Evolutionary conservation across 2,888 invertebrate genomes (phyloP).

Genomic region (Pyralis farinalis): DNA sequence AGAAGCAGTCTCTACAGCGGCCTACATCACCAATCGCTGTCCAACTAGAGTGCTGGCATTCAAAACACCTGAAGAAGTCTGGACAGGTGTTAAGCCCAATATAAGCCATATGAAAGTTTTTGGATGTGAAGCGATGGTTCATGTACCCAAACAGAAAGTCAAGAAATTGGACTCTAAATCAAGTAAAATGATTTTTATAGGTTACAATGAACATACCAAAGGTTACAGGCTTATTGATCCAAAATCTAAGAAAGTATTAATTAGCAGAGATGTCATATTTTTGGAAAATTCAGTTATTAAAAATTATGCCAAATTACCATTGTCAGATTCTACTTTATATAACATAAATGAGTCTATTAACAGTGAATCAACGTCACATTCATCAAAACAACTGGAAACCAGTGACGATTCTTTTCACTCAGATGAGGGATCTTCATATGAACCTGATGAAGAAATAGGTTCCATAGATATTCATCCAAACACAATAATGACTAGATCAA

Average conservation of each 20-base stretch:
- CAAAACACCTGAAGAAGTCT: constrained; percentile 8
- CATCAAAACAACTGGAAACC: too few relatives aligned
- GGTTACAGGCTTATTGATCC: constrained; percentile 3
- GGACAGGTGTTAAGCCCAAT: constrained; percentile 9
- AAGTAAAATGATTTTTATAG: constrained; percentile 7
- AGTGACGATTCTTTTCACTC: too few relatives aligned
- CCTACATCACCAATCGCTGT: constrained; percentile 6
- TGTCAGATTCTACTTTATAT: too few relatives aligned
- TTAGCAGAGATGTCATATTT: constrained; percentile 10
- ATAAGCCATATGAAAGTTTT: constrained; percentile 33
- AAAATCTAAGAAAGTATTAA: not conserved
- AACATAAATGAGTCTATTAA: too few relatives aligned
- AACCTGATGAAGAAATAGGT: too few relatives aligned
- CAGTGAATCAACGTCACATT: too few relatives aligned
- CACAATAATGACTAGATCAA: too few relatives aligned
- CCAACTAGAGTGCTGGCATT: not conserved
- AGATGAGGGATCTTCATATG: too few relatives aligned
- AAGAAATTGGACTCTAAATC: constrained; percentile 36
- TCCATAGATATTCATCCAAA: too few relatives aligned
- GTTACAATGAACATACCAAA: constrained; percentile 7
- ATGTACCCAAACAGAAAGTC: constrained; percentile 37
- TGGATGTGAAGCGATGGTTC: constrained; percentile 35
- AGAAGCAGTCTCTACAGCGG: constrained; percentile 2
- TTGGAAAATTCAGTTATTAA: constrained; percentile 10
- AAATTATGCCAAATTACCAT: too few relatives aligned